A percentile compares a stretch with the other conserved stretches of the same genome.
phyloP scores from a whole-genome alignment of 2,888 invertebrate genomes.

The Ormyrus rosae region DNA sequence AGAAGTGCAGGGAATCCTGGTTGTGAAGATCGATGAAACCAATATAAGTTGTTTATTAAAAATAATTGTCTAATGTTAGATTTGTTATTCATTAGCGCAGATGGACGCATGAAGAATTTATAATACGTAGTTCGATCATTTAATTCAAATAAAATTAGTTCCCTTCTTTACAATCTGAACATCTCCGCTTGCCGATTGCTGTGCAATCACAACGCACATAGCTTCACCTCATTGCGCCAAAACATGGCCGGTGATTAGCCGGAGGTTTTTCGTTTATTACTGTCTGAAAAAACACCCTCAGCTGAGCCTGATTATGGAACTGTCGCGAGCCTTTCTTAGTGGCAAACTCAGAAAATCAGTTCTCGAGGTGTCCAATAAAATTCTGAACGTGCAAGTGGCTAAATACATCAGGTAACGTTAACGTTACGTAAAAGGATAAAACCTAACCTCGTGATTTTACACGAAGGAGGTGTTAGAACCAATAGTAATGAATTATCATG shows the following conservation, averaged over 20 bases:
- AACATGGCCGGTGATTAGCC: slow-evolving; percentile 57
- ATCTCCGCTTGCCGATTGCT: too few relatives aligned
- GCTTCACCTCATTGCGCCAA: background rate
- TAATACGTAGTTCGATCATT: too few relatives aligned
- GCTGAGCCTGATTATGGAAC: slow-evolving; percentile 62
- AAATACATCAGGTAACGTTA: slow-evolving; percentile 69
- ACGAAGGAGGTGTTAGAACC: slow-evolving; percentile 3
- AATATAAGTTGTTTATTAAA: too few relatives aligned
- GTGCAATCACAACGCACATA: too few relatives aligned
- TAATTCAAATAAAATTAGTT: too few relatives aligned
- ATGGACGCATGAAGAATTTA: too few relatives aligned
- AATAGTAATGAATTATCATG: background rate
- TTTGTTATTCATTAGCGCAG: too few relatives aligned
- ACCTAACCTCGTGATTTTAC: slow-evolving; percentile 58
- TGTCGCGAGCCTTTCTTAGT: slow-evolving; percentile 61
- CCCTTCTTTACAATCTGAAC: too few relatives aligned
- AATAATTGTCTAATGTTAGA: too few relatives aligned
- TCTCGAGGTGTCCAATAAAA: slow-evolving; percentile 65
- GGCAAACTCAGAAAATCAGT: slow-evolving; percentile 63
- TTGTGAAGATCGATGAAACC: too few relatives aligned
- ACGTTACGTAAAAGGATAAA: slow-evolving; percentile 60
- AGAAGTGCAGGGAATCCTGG: too few relatives aligned
- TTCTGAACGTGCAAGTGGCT: slow-evolving; percentile 64
- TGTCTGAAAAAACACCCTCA: background rate
- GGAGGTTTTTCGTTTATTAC: slow-evolving; percentile 35